phyloP scores from a whole-genome alignment of 2,113 vertebrate genomes.

The Centropus bengalensis region DNA sequence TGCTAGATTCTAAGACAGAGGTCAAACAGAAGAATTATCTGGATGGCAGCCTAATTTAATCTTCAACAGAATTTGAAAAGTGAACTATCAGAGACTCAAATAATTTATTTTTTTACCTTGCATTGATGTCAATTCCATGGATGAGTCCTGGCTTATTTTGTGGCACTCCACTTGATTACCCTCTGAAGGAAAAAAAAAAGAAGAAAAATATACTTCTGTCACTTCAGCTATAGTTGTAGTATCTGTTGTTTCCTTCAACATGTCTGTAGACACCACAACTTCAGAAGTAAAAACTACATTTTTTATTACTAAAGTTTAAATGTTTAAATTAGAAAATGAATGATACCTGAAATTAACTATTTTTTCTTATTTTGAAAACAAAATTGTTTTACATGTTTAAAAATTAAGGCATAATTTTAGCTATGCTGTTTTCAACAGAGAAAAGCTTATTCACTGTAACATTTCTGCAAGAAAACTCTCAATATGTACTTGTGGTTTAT shows the following conservation, averaged over 20 bases:
- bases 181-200: neutral
- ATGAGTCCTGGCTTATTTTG: slow-evolving; percentile 1
- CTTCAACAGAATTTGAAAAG: slow-evolving; percentile 4
- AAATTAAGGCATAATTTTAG: neutral
- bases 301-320: neutral
- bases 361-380: neutral
- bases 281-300: neutral
- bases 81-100: neutral
- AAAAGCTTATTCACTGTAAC: neutral
- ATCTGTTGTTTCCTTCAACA: neutral
- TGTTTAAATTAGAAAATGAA: neutral
- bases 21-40: neutral
- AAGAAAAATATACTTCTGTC: no score
- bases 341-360: neutral
- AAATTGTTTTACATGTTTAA: neutral
- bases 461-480: neutral
- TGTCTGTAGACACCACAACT: neutral
- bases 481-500: neutral
- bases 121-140: neutral
- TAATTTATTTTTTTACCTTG: neutral
- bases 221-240: no score
- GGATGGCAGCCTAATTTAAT: neutral
- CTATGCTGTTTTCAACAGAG: neutral
- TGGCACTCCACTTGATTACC: neutral
- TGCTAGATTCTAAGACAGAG: neutral